phyloP scores from a whole-genome alignment of 1,140 invertebrate species.

The Drosophila sulfurigaster region DNA sequence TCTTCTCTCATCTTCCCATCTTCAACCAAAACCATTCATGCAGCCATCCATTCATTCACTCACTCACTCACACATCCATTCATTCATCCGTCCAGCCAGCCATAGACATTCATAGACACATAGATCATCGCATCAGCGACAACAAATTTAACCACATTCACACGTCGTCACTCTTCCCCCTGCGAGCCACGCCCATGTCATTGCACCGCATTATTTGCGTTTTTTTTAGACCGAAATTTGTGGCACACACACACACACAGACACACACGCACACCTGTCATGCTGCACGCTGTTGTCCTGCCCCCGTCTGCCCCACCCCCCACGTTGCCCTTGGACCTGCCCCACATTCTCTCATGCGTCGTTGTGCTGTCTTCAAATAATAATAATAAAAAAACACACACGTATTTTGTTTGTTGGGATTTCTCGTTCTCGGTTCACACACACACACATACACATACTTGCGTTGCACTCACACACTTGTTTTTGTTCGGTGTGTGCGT shows the following conservation, averaged over 20 bases:
- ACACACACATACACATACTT: conserved; percentile 27
- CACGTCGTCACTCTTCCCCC: neutral
- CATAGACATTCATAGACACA: too few relatives aligned
- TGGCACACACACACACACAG: conserved; percentile 39
- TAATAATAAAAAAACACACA: conserved; percentile 3
- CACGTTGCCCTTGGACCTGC: neutral
- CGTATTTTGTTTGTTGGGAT: conserved; percentile 37
- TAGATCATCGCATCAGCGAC: conserved; percentile 4
- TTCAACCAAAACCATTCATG: neutral
- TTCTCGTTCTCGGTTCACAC: conserved; percentile 7
- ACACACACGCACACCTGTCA: conserved; percentile 25
- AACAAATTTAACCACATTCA: conserved; percentile 2
- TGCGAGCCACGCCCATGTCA: conserved; percentile 54
- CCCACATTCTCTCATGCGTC: conserved; percentile 21
- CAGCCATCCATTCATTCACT: too few relatives aligned
- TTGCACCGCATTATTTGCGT: conserved; percentile 66
- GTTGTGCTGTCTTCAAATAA: conserved; percentile 17
- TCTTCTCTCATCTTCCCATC: conserved; percentile 4
- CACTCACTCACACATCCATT: too few relatives aligned
- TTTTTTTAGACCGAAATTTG: conserved; percentile 40
- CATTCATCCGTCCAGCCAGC: too few relatives aligned
- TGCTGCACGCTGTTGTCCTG: conserved; percentile 20
- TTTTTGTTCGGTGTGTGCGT: neutral
- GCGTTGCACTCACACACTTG: neutral
- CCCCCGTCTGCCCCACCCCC: neutral